Conservation (phyloP, 2,797 vertebrate genomes). For the Peromyscus eremicus region DNA sequence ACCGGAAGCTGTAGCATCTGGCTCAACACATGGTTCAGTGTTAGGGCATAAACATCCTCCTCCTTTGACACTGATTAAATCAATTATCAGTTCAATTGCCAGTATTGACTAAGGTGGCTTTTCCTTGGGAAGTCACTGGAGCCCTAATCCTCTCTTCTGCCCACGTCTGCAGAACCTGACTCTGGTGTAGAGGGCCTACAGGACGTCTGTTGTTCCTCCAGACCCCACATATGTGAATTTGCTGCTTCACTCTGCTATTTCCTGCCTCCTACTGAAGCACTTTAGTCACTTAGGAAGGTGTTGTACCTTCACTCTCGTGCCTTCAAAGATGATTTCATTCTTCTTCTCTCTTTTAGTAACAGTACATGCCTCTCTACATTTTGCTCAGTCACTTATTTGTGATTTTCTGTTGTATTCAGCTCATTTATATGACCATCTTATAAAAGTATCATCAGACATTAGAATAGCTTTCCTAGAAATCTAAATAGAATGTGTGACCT, state of each 20-base stretch:
- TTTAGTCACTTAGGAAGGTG: not conserved
- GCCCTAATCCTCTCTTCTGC: not conserved
- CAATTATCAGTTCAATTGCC: not conserved
- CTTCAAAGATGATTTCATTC: not conserved
- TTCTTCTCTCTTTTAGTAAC: not conserved
- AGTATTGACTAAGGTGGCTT: slow-evolving; percentile 6
- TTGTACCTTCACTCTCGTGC: not conserved
- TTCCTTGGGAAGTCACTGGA: not conserved
- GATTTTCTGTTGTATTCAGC: not conserved
- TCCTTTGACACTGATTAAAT: not conserved
- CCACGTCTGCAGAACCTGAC: not conserved
- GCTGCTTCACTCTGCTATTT: not conserved
- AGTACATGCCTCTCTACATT: not conserved
- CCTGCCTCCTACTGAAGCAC: not conserved
- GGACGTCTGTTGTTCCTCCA: not conserved
- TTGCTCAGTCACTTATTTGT: slow-evolving; percentile 16
- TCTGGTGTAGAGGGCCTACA: fast-evolving
- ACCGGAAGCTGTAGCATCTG: not conserved
- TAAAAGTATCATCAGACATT: not conserved
- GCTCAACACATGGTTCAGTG: not conserved
- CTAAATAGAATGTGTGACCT: not conserved
- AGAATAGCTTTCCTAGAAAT: not conserved
- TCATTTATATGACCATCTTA: slow-evolving; percentile 14
- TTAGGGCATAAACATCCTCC: not conserved
- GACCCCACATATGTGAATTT: not conserved